phyloP scores from a whole-genome alignment of 2,113 vertebrate genomes.

The Microcebus jonahi region DNA sequence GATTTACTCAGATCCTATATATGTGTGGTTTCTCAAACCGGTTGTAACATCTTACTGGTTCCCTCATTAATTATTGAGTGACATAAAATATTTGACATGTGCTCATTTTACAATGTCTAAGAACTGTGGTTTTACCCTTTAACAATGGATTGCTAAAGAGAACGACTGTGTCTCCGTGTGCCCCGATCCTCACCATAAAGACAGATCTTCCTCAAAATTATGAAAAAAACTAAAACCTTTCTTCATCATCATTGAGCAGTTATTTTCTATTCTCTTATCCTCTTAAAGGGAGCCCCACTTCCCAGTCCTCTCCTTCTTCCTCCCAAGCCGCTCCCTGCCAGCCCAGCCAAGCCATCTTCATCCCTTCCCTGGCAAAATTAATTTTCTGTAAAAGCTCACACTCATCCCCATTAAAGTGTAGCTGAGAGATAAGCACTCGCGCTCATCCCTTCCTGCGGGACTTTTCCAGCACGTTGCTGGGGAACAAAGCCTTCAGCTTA shows the following conservation, averaged over 20 bases:
- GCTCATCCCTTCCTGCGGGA: neutral
- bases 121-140: neutral
- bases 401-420: neutral
- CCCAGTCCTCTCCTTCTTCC: neutral
- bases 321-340: neutral
- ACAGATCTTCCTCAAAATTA: neutral
- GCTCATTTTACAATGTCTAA: slow-evolving; percentile 7
- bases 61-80: neutral
- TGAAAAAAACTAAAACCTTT: neutral
- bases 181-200: neutral
- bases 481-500: slow-evolving; percentile 34
- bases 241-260: neutral
- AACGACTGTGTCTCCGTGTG: neutral
- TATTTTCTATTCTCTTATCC: neutral
- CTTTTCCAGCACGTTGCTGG: neutral
- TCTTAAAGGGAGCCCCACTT: neutral
- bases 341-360: neutral
- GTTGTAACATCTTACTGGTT: neutral
- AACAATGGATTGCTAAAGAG: neutral
- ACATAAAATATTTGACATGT: neutral
- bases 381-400: slow-evolving; percentile 42
- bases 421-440: neutral
- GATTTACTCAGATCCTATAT: neutral
- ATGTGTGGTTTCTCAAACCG: neutral
- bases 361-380: slow-evolving; percentile 16